Evolutionary conservation across 2,797 vertebrate species (phyloP).

Genomic region (Onychomys torridus): DNA sequence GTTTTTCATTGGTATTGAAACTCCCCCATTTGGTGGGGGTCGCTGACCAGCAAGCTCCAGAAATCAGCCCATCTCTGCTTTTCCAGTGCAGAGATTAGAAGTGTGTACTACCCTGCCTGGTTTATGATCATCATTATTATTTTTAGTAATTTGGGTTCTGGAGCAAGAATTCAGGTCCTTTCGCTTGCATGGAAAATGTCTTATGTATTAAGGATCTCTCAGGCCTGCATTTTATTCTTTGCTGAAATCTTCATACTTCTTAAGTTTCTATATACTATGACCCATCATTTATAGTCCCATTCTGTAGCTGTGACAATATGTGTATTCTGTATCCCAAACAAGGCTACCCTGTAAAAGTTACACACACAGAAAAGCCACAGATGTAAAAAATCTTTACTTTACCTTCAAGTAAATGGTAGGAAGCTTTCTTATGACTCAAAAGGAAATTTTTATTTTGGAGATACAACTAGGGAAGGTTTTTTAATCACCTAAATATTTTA

Average conservation of each 20-base stretch:
- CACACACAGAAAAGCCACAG: neutral
- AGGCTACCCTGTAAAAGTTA: neutral
- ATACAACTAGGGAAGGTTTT: neutral
- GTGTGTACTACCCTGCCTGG: neutral
- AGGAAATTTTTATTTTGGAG: conserved; percentile 8
- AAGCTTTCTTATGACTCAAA: neutral
- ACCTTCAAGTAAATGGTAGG: neutral
- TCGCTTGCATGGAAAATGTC: neutral
- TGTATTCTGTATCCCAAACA: neutral
- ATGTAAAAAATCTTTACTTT: neutral
- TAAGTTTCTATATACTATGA: neutral
- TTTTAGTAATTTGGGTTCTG: neutral
- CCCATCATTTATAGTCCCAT: neutral
- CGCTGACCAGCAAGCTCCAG: neutral
- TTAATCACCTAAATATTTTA: conserved; percentile 12
- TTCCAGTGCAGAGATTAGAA: neutral
- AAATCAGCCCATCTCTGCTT: neutral
- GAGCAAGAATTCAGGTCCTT: neutral
- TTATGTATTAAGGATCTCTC: neutral
- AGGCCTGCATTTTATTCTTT: neutral
- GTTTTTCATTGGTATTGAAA: neutral
- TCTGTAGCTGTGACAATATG: neutral
- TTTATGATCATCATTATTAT: neutral
- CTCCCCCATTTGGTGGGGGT: neutral
- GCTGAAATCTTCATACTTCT: neutral